phyloP scores from a whole-genome alignment of 2,888 invertebrate species.

The Orthosia gracilis region DNA sequence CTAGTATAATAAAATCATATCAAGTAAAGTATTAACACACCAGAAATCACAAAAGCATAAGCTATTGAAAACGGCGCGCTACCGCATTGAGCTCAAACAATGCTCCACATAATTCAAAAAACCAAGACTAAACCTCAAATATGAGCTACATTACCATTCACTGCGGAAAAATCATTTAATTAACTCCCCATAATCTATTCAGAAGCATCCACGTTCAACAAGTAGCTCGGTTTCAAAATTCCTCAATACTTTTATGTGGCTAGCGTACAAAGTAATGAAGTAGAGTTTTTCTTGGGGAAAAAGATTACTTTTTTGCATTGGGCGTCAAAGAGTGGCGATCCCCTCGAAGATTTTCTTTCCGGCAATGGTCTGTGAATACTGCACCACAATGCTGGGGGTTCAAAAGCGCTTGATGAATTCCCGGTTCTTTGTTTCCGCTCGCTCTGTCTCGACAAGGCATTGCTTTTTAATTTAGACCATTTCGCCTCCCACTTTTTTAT shows the following conservation, averaged over 20 bases:
- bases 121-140: conserved; percentile 57
- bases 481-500: conserved; percentile 83
- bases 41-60: conserved; percentile 20
- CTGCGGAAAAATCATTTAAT: conserved; percentile 79
- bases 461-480: conserved; percentile 90
- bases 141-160: conserved; percentile 69
- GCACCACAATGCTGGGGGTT: conserved; percentile 87
- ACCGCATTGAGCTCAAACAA: conserved; percentile 50
- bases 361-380: conserved; percentile 85
- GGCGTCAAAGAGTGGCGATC: conserved; percentile 89
- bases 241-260: conserved; percentile 81
- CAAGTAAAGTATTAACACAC: background rate
- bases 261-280: conserved; percentile 85
- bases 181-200: conserved; percentile 82
- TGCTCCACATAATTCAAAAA: conserved; percentile 43
- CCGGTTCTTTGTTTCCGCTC: conserved; percentile 88
- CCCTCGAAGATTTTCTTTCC: conserved; percentile 87
- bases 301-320: conserved; percentile 86
- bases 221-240: conserved; percentile 81
- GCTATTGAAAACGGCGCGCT: conserved; percentile 8
- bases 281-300: conserved; percentile 78
- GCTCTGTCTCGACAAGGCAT: conserved; percentile 88
- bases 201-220: conserved; percentile 85
- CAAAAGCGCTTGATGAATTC: conserved; percentile 91
- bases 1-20: background rate